These are phyloP conservation scores for Sesamia inferens DNA, from an alignment of 2,888 invertebrate genomes.

Conservation along the genomic window DNA sequence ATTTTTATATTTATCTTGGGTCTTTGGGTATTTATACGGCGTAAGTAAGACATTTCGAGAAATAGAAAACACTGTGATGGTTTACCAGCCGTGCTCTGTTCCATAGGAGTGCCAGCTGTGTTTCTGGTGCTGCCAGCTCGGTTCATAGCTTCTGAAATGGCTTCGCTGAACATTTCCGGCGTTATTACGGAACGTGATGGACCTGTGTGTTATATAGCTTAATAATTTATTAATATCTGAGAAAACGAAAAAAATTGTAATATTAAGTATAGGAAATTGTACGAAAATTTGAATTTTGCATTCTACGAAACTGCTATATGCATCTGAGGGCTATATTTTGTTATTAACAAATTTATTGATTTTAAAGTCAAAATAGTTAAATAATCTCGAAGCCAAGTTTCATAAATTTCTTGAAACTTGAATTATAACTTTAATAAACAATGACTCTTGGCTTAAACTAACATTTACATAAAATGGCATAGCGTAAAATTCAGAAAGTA, in stretches of 20 bases:
- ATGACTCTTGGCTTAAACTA: no score
- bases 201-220: constrained; percentile 41
- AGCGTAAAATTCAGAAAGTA: no score
- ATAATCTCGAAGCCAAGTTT: not conserved
- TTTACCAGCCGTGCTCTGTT: constrained; percentile 80
- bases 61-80: not conserved
- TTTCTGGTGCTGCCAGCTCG: constrained; percentile 68
- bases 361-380: no score
- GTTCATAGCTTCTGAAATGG: constrained; percentile 92
- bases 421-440: not conserved
- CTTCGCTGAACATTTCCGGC: constrained; percentile 94
- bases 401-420: not conserved
- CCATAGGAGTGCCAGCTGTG: constrained; percentile 78
- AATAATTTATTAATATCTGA: not conserved
- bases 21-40: not conserved
- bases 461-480: no score
- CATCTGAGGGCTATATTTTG: not conserved
- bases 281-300: not conserved
- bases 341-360: not conserved
- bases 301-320: not conserved
- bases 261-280: not conserved
- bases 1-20: not conserved
- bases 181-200: constrained; percentile 89
- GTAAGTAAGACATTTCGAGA: not conserved
- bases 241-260: not conserved